A percentile compares a stretch with the other conserved stretches of the same genome.
Evolutionary conservation across 2,113 vertebrate species (phyloP).

Genomic region (Hyperopisus bebe): DNA sequence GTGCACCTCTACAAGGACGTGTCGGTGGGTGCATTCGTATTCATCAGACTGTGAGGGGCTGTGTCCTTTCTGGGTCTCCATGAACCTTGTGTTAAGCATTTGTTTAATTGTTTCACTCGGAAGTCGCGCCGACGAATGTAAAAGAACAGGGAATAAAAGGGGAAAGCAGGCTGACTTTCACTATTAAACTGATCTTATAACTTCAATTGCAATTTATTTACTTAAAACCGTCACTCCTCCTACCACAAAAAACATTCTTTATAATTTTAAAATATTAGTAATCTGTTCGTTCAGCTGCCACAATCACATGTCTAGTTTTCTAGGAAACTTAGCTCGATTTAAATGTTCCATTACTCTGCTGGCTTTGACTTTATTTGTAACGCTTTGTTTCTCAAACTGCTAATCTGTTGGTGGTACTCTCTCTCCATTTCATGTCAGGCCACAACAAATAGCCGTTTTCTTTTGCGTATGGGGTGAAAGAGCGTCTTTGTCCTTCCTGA

Average conservation of each 20-base stretch:
- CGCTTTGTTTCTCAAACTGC: background rate
- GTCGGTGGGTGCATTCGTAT: constrained; percentile 54
- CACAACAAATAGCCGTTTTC: background rate
- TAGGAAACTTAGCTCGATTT: background rate
- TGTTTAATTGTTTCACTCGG: background rate
- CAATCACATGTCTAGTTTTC: background rate
- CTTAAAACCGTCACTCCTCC: background rate
- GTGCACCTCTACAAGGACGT: constrained; percentile 76
- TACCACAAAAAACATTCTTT: background rate
- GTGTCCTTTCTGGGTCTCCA: background rate
- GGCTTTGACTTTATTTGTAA: background rate
- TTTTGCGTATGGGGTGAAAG: constrained; percentile 16
- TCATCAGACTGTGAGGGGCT: background rate
- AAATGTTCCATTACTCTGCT: background rate
- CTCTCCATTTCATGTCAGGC: background rate
- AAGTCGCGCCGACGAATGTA: background rate
- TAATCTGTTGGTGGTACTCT: background rate
- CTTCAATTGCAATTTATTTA: background rate
- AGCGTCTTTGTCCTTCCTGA: constrained; percentile 19
- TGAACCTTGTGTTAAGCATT: background rate
- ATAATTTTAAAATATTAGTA: background rate
- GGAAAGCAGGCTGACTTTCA: background rate
- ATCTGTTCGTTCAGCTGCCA: background rate
- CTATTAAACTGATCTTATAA: background rate
- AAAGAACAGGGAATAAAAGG: background rate